These are phyloP conservation scores for Tipula confusa DNA, from an alignment of 2,888 invertebrate species.

Conservation along the genomic window DNA sequence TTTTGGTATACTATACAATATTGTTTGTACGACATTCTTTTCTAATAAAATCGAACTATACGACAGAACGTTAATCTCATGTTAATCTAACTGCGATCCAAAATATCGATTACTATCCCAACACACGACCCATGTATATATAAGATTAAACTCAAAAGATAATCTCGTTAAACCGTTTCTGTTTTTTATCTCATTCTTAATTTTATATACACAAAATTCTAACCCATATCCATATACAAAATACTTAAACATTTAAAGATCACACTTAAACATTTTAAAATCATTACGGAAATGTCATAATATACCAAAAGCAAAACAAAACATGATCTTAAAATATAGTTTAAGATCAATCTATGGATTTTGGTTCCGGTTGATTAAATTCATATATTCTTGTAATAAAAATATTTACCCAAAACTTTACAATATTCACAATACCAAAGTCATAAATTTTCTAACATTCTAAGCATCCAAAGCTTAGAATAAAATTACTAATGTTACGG, in stretches of 20 bases:
- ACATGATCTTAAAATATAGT: background rate
- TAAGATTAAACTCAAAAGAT: background rate
- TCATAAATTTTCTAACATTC: background rate
- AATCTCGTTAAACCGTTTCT: background rate
- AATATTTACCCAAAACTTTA: background rate
- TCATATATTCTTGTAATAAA: background rate
- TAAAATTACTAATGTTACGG: slow-evolving; percentile 3
- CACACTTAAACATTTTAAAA: background rate
- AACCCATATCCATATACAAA: background rate
- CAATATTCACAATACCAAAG: background rate
- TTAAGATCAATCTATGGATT: background rate
- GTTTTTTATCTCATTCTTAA: background rate
- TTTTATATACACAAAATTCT: background rate
- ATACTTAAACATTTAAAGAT: background rate
- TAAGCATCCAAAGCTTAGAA: background rate
- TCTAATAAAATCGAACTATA: too few species aligned
- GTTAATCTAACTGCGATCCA: too few species aligned
- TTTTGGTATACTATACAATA: too few species aligned
- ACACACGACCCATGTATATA: background rate
- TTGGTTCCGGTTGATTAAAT: slow-evolving; percentile 3
- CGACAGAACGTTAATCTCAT: too few species aligned
- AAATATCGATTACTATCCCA: background rate
- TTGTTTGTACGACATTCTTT: too few species aligned
- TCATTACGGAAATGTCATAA: slow-evolving; percentile 12
- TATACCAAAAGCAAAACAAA: background rate